These are phyloP conservation scores for Rana temporaria DNA, from an alignment of 2,113 vertebrate genomes.

Conservation along the genomic window DNA sequence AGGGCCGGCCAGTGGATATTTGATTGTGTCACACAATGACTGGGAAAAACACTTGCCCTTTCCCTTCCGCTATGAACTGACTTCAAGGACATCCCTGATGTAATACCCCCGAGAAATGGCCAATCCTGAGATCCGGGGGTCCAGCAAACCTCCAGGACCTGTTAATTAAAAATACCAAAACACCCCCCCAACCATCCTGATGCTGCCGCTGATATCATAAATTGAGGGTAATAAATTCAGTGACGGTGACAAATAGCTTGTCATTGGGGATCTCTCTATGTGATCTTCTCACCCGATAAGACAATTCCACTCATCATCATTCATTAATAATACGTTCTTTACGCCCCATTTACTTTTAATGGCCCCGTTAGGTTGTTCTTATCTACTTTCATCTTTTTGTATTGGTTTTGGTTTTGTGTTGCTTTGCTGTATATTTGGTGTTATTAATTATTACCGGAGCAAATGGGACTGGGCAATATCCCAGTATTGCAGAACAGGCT, in stretches of 20 bases:
- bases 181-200: slow-evolving; percentile 23
- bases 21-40: slow-evolving; percentile 51
- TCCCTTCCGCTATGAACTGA: slow-evolving; percentile 50
- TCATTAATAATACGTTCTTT: not conserved
- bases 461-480: no score
- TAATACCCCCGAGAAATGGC: slow-evolving; percentile 35
- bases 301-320: not conserved
- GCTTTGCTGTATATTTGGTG: no score
- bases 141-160: slow-evolving; percentile 47
- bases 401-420: no score
- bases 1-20: slow-evolving; percentile 44
- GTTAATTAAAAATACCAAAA: slow-evolving; percentile 52
- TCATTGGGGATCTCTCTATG: slow-evolving; percentile 31
- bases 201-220: slow-evolving; percentile 43
- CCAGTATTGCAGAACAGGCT: no score
- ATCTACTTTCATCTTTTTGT: no score
- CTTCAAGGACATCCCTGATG: slow-evolving; percentile 47
- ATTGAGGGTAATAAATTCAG: slow-evolving; percentile 54
- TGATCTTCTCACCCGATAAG: slow-evolving; percentile 11
- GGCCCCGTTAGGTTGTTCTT: no score
- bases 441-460: no score
- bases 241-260: slow-evolving; percentile 43
- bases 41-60: slow-evolving; percentile 54
- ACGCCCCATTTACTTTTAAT: no score
- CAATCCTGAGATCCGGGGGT: slow-evolving; percentile 46